Conservation (phyloP, 2,888 invertebrate genomes). For the Eulithis prunata region DNA sequence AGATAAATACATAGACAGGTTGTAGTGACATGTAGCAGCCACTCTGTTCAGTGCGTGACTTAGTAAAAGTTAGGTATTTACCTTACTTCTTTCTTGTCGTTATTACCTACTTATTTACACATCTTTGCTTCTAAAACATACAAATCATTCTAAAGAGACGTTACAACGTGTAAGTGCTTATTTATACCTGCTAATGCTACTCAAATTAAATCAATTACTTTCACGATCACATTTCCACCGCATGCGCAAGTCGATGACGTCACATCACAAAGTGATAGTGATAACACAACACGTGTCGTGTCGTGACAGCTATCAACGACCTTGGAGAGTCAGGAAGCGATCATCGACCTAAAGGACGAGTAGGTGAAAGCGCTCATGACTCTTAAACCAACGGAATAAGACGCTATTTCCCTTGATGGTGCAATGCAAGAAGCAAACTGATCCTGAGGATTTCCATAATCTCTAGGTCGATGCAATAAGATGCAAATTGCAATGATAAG, state of each 20-base stretch:
- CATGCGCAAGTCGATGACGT: slow-evolving; percentile 28
- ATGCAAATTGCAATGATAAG: background rate
- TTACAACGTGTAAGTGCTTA: no score
- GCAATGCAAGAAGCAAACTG: no score
- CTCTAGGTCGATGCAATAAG: slow-evolving; percentile 4
- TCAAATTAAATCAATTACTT: slow-evolving; percentile 6
- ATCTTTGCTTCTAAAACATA: no score
- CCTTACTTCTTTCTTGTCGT: no score
- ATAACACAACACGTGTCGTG: slow-evolving; percentile 23
- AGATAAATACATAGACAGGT: no score
- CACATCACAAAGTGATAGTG: slow-evolving; percentile 14
- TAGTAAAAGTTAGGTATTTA: no score
- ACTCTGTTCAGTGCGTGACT: no score
- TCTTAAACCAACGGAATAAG: slow-evolving; percentile 10
- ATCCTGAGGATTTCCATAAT: background rate
- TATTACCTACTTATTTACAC: no score
- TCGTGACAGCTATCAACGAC: slow-evolving; percentile 18
- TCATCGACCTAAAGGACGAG: slow-evolving; percentile 23
- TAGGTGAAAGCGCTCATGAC: slow-evolving; percentile 10
- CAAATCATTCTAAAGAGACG: no score
- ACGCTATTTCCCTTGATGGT: slow-evolving; percentile 4
- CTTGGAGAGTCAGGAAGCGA: slow-evolving; percentile 31
- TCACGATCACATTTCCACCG: slow-evolving; percentile 10
- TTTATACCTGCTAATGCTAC: no score
- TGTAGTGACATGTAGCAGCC: no score